phyloP scores from a whole-genome alignment of 2,797 vertebrate genomes.

The Allochrocebus solatus region DNA sequence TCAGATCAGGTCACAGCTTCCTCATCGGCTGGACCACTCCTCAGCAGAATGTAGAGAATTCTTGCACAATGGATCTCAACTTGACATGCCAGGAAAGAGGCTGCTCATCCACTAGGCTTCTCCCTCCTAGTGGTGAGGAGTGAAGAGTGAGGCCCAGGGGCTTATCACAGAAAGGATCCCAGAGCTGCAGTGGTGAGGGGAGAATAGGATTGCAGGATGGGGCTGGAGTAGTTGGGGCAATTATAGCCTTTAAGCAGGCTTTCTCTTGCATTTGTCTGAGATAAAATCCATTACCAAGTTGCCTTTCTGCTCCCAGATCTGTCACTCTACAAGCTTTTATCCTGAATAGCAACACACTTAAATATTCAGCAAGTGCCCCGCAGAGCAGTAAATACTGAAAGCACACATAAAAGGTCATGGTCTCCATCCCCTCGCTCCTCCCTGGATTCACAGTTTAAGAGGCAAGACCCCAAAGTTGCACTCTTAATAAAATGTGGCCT shows the following conservation, averaged over 20 bases:
- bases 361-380: slow-evolving; percentile 74
- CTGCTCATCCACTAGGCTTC: not conserved
- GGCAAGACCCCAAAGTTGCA: slow-evolving; percentile 20
- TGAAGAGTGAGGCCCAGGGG: not conserved
- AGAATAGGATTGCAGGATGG: not conserved
- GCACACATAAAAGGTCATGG: slow-evolving; percentile 56
- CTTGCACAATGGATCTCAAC: not conserved
- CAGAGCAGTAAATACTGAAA: slow-evolving; percentile 57
- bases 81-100: not conserved
- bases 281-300: slow-evolving; percentile 50
- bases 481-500: not conserved
- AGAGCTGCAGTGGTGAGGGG: not conserved
- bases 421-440: not conserved
- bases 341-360: slow-evolving; percentile 70
- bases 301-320: slow-evolving; percentile 61
- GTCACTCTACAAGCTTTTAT: slow-evolving; percentile 65
- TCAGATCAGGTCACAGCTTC: not conserved
- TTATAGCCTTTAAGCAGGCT: not conserved
- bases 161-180: not conserved
- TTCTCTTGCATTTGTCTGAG: slow-evolving; percentile 27
- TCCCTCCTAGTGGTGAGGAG: not conserved
- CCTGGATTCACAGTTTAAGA: not conserved
- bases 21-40: not conserved
- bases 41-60: slow-evolving; percentile 4
- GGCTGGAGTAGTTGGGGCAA: not conserved